Conservation (phyloP, 1,140 invertebrate species). For the Tyrophagus putrescentiae region DNA sequence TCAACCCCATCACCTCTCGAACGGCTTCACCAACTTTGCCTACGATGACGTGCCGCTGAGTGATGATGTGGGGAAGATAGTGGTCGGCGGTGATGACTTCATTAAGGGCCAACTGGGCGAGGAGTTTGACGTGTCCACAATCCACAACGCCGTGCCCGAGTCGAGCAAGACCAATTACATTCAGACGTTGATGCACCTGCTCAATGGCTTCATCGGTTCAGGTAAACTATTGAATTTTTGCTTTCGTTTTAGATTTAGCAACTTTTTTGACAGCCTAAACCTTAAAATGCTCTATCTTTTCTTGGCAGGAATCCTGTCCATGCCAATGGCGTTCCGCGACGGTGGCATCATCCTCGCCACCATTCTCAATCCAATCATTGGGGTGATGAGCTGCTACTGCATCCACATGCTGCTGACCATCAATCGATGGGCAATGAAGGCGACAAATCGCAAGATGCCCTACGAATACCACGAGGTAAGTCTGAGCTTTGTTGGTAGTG, state of each 20-base stretch:
- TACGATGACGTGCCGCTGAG: no score
- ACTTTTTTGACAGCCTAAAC: no score
- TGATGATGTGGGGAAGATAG: no score
- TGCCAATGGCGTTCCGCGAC: conserved; percentile 58
- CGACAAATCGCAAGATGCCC: not conserved
- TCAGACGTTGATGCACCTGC: conserved; percentile 53
- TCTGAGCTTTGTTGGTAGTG: no score
- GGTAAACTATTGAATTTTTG: conserved; percentile 67
- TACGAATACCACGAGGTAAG: conserved; percentile 21
- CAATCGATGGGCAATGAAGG: not conserved
- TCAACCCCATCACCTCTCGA: no score
- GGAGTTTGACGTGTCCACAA: no score
- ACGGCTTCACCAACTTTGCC: no score
- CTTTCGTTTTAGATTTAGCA: no score
- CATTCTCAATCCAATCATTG: conserved; percentile 53
- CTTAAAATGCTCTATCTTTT: no score
- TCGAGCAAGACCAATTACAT: not conserved
- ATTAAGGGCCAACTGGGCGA: no score
- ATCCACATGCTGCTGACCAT: conserved; percentile 61
- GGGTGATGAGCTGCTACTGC: conserved; percentile 62
- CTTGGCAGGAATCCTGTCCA: conserved; percentile 81
- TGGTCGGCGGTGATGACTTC: no score
- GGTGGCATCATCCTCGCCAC: conserved; percentile 52
- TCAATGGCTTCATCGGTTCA: conserved; percentile 72
- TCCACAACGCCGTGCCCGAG: no score